phyloP scores from a whole-genome alignment of 2,888 invertebrate species.

The Yponomeuta plumbellus region DNA sequence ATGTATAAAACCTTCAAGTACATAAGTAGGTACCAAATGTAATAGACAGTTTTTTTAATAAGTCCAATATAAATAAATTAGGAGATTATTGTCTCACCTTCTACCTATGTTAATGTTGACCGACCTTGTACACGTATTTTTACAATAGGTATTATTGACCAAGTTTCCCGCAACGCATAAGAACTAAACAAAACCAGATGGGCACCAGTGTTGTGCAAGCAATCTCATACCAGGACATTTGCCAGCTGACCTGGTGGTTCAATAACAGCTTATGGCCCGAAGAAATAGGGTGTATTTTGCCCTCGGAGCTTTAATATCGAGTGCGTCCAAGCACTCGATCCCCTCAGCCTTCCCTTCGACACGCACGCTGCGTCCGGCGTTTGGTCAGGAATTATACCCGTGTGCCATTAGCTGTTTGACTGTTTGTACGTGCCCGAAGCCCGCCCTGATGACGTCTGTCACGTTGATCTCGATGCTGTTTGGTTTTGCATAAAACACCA shows the following conservation, averaged over 20 bases:
- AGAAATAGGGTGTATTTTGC: constrained; percentile 2
- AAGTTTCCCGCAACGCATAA: not conserved
- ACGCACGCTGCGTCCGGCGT: constrained; percentile 58
- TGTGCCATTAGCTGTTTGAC: constrained; percentile 65
- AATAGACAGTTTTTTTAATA: too few species aligned
- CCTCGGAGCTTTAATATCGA: not conserved
- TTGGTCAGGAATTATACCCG: constrained; percentile 60
- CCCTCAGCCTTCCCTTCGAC: constrained; percentile 37
- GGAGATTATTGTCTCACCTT: too few species aligned
- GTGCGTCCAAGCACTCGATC: constrained; percentile 28
- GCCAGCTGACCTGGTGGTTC: not conserved
- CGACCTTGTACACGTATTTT: not conserved
- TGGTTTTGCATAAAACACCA: not conserved
- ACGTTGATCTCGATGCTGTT: not conserved
- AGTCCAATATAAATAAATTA: too few species aligned
- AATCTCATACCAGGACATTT: not conserved
- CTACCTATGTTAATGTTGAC: too few species aligned
- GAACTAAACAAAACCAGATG: too few species aligned
- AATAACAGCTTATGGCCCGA: not conserved
- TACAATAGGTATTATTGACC: not conserved
- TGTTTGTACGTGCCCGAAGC: constrained; percentile 8
- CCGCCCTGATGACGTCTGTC: not conserved
- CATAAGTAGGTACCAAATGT: too few species aligned
- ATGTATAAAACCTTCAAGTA: too few species aligned
- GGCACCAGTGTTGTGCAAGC: constrained; percentile 7